Base-by-base conservation (phyloP, 2,113 vertebrate species). In the Pipa parva region DNA sequence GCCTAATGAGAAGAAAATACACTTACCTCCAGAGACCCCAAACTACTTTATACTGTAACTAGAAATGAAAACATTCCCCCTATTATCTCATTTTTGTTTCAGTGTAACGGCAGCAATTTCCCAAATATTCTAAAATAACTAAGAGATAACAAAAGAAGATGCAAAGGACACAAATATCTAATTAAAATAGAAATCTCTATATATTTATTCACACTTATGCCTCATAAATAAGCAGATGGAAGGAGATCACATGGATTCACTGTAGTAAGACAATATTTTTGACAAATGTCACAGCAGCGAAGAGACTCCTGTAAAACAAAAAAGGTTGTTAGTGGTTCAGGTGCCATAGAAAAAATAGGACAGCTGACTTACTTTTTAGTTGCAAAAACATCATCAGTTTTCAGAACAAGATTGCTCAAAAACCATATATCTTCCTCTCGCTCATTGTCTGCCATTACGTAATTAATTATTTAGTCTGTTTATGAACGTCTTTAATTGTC, bases 261-360 rank as follows among this genome's bases (percentile, higher is more conserved):
- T 42, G 15, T 7, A n/a, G 6, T 42, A 42, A 5, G 15, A 17
- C 15, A 5, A n/a, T 18, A 42, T n/a, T 4, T n/a, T 2, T 1
- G 49, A 7, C 9, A 15, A 18, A 51, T 77, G 63, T 85, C 79
- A 85, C 71, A 83, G 42, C 52, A 85, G 84, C 50, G 81, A 75
- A 55, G 81, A 57, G 71, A 85, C 73, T 64, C 84, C 84, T 85
- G 10, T 5, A 60, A 28, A 24, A 9, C 37, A 21, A n/a, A 58
- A 12, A 69, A n/a, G n/a, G 18, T 17, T 27, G 45, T 15, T 42
- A 3, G 12, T 42, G 17, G 15, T 42, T 42, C 11, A 42, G 39
- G 17, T n/a, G 6, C 3, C 39, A 15, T n/a, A 17, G 6, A 13
- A 42, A 13, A 3, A 1, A 42, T 6, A 17, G 15, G 13, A n/a